A percentile compares a stretch with the other conserved stretches of the same genome.
These are phyloP conservation scores for Babylonia areolata DNA, from an alignment of 1,140 invertebrate genomes.

Conservation along the genomic window DNA sequence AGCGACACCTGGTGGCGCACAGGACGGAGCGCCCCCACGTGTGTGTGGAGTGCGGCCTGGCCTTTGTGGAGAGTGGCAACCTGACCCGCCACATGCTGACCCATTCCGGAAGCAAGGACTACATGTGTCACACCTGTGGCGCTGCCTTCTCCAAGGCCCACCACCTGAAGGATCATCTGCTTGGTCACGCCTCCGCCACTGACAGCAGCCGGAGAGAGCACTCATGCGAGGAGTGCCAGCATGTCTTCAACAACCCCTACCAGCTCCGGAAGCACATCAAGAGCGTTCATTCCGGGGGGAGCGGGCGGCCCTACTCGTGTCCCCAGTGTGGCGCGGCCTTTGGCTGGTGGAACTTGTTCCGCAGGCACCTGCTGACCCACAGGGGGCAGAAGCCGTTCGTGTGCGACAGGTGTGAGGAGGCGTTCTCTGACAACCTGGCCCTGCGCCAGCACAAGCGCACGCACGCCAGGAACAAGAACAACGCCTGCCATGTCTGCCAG, in stretches of 20 bases:
- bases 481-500: constrained; percentile 3
- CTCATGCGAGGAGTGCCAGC: neutral
- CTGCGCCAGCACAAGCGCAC: constrained; percentile 18
- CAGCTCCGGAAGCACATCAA: constrained; percentile 9
- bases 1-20: constrained; percentile 17
- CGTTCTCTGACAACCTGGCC: constrained; percentile 30
- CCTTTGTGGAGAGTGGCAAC: constrained; percentile 18
- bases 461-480: constrained; percentile 16
- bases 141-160: constrained; percentile 19
- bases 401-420: constrained; percentile 35
- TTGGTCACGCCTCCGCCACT: neutral
- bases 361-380: constrained; percentile 9
- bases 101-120: neutral
- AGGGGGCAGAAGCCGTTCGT: constrained; percentile 38
- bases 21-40: constrained; percentile 3
- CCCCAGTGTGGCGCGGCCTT: constrained; percentile 30
- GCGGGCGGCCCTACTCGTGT: constrained; percentile 7
- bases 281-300: neutral
- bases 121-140: constrained; percentile 3
- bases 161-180: neutral
- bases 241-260: constrained; percentile 12
- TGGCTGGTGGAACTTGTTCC: neutral
- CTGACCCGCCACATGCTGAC: neutral
- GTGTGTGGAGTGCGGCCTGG: constrained; percentile 12
- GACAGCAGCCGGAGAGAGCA: neutral